Percentiles rank a stretch among this genome's conserved stretches.
These are phyloP conservation scores for Drosophila funebris DNA, from an alignment of 1,140 invertebrate genomes.

Conservation along the genomic window DNA sequence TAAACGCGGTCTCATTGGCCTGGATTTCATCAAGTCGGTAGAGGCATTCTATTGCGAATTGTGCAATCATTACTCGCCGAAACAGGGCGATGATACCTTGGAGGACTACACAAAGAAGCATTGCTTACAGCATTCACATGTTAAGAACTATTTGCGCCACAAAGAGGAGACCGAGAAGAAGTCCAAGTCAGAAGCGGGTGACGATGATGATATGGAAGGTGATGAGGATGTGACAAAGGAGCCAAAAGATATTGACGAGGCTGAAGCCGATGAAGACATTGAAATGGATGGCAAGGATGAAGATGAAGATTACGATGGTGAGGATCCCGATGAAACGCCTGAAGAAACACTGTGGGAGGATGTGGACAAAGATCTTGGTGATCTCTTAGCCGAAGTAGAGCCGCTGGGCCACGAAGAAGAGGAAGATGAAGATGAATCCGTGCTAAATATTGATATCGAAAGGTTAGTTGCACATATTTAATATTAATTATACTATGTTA, in stretches of 20 bases:
- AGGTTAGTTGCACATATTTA: constrained; percentile 38
- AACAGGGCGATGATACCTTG: constrained; percentile 85
- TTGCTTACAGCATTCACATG: constrained; percentile 88
- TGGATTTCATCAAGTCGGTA: constrained; percentile 90
- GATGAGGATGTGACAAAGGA: constrained; percentile 27
- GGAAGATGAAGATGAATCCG: constrained; percentile 89
- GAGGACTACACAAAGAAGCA: constrained; percentile 88
- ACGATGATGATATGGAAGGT: constrained; percentile 48
- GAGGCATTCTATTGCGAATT: constrained; percentile 90
- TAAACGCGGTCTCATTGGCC: constrained; percentile 89
- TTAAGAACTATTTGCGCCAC: constrained; percentile 89
- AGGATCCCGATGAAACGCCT: constrained; percentile 84
- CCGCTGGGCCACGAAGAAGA: constrained; percentile 86
- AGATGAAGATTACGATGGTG: constrained; percentile 61
- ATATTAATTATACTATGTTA: not conserved
- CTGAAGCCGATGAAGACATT: constrained; percentile 53
- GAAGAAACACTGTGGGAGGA: constrained; percentile 90
- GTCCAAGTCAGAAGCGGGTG: constrained; percentile 60
- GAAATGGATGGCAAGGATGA: constrained; percentile 86
- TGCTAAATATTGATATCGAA: constrained; percentile 84
- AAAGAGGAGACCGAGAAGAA: constrained; percentile 89
- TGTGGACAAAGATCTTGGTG: constrained; percentile 90
- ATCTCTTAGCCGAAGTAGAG: constrained; percentile 87
- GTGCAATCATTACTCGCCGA: constrained; percentile 89
- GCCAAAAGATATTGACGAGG: constrained; percentile 46